Evolutionary conservation across 2,888 invertebrate genomes (phyloP).

Genomic region (Dasysyrphus albostriatus): DNA sequence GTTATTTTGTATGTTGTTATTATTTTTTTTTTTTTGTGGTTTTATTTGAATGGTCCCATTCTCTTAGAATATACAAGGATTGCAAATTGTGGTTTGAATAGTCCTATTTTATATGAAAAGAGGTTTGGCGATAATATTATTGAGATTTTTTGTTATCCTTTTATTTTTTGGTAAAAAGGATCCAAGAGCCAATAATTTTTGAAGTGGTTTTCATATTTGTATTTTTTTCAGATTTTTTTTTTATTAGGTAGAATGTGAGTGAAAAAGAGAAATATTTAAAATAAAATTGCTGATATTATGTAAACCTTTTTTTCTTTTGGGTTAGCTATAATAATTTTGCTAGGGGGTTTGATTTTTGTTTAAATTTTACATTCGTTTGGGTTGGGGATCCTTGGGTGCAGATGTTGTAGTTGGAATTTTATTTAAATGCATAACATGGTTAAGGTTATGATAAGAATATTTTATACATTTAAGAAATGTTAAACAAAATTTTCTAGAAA

Average conservation of each 20-base stretch:
- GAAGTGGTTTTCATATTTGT: slow-evolving; percentile 46
- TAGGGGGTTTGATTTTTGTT: background rate
- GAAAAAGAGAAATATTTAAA: background rate
- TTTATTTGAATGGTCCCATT: slow-evolving; percentile 35
- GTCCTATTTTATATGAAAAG: slow-evolving; percentile 44
- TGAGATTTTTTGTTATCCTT: slow-evolving; percentile 3
- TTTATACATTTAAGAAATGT: no score
- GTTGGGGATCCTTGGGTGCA: no score
- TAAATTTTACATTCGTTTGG: background rate
- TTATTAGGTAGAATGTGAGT: background rate
- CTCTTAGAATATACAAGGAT: slow-evolving; percentile 17
- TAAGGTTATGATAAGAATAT: no score
- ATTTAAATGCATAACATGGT: background rate
- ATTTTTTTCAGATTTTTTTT: slow-evolving; percentile 1
- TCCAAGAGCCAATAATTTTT: slow-evolving; percentile 30
- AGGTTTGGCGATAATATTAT: slow-evolving; percentile 45
- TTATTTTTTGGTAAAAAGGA: slow-evolving; percentile 3
- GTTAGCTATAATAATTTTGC: background rate
- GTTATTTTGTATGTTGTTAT: slow-evolving; percentile 5
- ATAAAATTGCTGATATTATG: slow-evolving; percentile 25
- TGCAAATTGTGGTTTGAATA: slow-evolving; percentile 50
- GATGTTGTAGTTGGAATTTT: background rate
- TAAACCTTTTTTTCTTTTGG: slow-evolving; percentile 1
- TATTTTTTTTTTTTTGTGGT: background rate
- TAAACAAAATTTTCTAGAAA: no score